Percentiles rank a stretch among this genome's conserved stretches.
Conservation (phyloP, 1,140 invertebrate genomes). For the Atta colombica region DNA sequence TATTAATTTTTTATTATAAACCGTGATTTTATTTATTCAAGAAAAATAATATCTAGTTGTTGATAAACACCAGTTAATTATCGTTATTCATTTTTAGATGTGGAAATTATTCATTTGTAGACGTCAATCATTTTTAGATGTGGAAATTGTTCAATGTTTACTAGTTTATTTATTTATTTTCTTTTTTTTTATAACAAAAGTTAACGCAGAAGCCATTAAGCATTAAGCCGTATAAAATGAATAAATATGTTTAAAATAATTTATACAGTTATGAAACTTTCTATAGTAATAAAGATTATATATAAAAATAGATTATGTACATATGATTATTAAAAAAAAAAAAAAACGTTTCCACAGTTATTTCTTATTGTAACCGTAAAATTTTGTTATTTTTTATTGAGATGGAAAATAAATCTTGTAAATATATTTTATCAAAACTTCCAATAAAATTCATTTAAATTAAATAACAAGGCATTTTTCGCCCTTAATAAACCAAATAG, state of each 20-base stretch:
- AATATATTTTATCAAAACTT: no score
- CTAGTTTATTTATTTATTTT: background rate
- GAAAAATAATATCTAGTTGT: background rate
- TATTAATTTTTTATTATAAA: background rate
- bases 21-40: background rate
- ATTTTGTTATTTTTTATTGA: background rate
- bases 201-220: background rate
- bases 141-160: constrained; percentile 9
- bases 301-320: background rate
- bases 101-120: background rate
- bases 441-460: background rate
- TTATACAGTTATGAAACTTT: background rate
- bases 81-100: background rate
- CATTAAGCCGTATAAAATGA: background rate
- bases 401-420: background rate
- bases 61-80: background rate
- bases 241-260: background rate
- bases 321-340: background rate
- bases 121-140: background rate
- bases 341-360: background rate
- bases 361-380: background rate
- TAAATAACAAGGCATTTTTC: background rate
- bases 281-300: background rate
- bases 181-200: background rate
- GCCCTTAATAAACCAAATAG: constrained; percentile 3